Evolutionary conservation across 2,797 vertebrate species (phyloP).

Genomic region (Balearica regulorum): DNA sequence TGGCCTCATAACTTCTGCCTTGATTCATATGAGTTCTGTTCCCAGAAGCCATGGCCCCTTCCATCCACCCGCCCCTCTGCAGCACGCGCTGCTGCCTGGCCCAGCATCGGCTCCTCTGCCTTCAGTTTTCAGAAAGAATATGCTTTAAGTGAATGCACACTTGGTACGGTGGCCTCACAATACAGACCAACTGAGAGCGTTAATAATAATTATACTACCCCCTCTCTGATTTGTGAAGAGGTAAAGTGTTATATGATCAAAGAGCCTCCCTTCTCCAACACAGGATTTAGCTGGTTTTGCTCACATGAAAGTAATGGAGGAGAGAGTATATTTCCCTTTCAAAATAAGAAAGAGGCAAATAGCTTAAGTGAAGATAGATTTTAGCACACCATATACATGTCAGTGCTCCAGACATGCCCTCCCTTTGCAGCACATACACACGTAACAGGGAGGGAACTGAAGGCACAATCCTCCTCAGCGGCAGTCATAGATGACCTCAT

Average conservation of each 20-base stretch:
- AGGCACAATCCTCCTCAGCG: rapidly evolving
- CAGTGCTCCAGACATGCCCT: neutral
- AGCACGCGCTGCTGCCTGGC: neutral
- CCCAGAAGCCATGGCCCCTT: neutral
- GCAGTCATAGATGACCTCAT: neutral
- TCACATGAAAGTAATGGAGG: neutral
- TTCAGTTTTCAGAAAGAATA: neutral
- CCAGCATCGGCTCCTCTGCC: neutral
- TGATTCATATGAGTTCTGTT: neutral
- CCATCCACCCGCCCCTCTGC: no score
- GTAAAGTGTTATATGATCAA: neutral
- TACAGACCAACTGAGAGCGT: neutral
- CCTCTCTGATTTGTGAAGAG: neutral
- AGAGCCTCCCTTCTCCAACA: neutral
- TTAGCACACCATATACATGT: neutral
- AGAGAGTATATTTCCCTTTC: neutral
- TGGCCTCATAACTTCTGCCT: neutral
- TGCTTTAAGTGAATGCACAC: neutral
- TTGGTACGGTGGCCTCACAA: neutral
- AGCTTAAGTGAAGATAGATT: neutral
- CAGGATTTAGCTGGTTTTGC: neutral
- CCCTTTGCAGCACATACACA: neutral
- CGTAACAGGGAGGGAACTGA: neutral
- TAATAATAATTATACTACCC: neutral
- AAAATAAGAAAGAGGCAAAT: neutral